Conservation (phyloP, 1,140 invertebrate genomes). For the Thaumatotibia leucotreta region DNA sequence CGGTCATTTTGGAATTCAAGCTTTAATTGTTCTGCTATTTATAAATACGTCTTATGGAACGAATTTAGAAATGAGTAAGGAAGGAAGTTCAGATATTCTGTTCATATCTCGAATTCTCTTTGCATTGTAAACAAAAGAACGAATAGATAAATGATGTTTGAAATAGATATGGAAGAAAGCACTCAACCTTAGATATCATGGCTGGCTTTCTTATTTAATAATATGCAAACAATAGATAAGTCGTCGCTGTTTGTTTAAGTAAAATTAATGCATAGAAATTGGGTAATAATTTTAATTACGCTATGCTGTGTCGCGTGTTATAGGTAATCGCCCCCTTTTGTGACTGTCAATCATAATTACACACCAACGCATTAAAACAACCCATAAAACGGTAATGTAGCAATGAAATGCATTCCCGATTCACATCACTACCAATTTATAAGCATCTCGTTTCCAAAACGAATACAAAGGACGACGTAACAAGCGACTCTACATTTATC, state of each 20-base stretch:
- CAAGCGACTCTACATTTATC: not conserved
- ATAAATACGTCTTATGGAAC: slow-evolving; percentile 21
- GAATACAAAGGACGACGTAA: not conserved
- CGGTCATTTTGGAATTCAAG: slow-evolving; percentile 25
- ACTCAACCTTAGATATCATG: not conserved
- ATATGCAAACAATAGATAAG: not conserved
- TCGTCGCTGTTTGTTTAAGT: not conserved
- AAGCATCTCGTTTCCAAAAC: not conserved
- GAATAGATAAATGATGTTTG: slow-evolving; percentile 7
- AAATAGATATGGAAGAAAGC: slow-evolving; percentile 3
- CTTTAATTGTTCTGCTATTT: slow-evolving; percentile 31
- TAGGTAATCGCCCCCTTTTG: not conserved
- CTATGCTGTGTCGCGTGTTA: no score
- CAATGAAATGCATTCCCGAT: not conserved
- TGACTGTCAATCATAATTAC: not conserved
- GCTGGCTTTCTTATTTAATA: not conserved
- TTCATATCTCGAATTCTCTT: not conserved
- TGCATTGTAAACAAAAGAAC: not conserved
- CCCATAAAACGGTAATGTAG: no score
- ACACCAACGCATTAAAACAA: no score
- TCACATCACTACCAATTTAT: not conserved
- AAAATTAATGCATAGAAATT: no score
- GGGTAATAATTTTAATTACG: no score
- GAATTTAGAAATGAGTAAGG: slow-evolving; percentile 13
- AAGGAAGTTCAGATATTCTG: not conserved